Percentiles rank a stretch among this genome's conserved stretches.
Conservation (phyloP, 2,888 invertebrate genomes). For the Drosophila algonquin region DNA sequence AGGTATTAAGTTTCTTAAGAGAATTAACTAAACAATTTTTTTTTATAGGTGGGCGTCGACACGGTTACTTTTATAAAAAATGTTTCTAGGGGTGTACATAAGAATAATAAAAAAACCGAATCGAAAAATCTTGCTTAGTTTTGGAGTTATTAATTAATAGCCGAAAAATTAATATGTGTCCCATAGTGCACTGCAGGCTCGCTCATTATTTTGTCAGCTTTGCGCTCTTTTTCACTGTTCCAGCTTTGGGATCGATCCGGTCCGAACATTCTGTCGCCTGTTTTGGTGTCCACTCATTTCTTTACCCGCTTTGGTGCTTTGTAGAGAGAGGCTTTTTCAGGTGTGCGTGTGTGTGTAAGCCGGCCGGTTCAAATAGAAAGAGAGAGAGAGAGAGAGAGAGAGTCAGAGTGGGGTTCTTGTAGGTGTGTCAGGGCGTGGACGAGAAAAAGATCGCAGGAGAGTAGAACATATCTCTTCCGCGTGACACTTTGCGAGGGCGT, state of each 20-base stretch:
- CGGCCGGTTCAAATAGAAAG: slow-evolving; percentile 26
- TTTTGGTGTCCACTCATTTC: not conserved
- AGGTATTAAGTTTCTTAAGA: too few relatives aligned
- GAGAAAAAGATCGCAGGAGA: not conserved
- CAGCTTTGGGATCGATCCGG: not conserved
- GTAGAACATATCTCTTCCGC: not conserved
- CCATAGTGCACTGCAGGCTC: too few relatives aligned
- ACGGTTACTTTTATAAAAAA: too few relatives aligned
- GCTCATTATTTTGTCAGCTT: not conserved
- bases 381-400: too few relatives aligned
- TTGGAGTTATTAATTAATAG: too few relatives aligned
- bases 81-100: too few relatives aligned
- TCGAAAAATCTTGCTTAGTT: too few relatives aligned
- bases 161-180: too few relatives aligned
- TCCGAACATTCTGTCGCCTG: not conserved
- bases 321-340: not conserved
- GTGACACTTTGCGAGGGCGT: slow-evolving; percentile 18
- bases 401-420: not conserved
- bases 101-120: too few relatives aligned
- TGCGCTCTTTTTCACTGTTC: slow-evolving; percentile 6
- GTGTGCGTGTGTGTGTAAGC: slow-evolving; percentile 23
- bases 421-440: not conserved
- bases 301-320: not conserved
- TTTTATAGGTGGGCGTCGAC: too few relatives aligned
- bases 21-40: too few relatives aligned